Conservation (phyloP, 1,140 invertebrate species). For the Neodiprion fabricii region DNA sequence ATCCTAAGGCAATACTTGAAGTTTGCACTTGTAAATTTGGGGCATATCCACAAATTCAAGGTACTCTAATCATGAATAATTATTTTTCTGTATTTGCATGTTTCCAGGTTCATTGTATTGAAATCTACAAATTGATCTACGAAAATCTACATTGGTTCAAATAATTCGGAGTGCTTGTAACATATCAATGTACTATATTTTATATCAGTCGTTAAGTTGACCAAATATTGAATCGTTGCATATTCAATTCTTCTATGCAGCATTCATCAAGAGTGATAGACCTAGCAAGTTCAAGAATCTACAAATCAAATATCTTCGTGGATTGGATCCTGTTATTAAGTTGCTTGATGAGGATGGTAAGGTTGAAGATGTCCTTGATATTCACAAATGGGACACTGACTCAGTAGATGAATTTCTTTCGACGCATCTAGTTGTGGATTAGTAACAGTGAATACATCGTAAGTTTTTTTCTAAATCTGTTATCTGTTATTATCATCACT, state of each 20-base stretch:
- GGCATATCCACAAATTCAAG: conserved; percentile 93
- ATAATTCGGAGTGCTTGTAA: no score
- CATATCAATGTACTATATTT: conserved; percentile 2
- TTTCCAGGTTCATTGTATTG: not conserved
- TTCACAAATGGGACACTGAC: conserved; percentile 97
- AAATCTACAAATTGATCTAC: no score
- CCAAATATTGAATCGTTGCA: not conserved
- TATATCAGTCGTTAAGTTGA: not conserved
- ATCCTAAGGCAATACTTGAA: conserved; percentile 86
- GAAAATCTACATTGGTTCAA: no score
- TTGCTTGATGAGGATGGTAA: conserved; percentile 83
- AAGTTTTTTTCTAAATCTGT: conserved; percentile 11
- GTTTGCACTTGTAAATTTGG: conserved; percentile 96
- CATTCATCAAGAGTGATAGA: conserved; percentile 90
- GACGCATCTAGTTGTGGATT: conserved; percentile 74
- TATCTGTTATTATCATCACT: no score
- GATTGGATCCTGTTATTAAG: conserved; percentile 92
- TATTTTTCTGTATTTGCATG: not conserved
- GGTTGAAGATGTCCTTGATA: conserved; percentile 85
- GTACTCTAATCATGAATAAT: conserved; percentile 46
- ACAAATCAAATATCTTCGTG: conserved; percentile 87
- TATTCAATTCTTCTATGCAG: conserved; percentile 56
- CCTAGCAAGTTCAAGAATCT: conserved; percentile 88
- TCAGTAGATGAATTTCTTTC: conserved; percentile 93
- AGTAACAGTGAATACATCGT: conserved; percentile 20